phyloP scores from a whole-genome alignment of 2,888 invertebrate genomes.

The Electrophaes corylata region DNA sequence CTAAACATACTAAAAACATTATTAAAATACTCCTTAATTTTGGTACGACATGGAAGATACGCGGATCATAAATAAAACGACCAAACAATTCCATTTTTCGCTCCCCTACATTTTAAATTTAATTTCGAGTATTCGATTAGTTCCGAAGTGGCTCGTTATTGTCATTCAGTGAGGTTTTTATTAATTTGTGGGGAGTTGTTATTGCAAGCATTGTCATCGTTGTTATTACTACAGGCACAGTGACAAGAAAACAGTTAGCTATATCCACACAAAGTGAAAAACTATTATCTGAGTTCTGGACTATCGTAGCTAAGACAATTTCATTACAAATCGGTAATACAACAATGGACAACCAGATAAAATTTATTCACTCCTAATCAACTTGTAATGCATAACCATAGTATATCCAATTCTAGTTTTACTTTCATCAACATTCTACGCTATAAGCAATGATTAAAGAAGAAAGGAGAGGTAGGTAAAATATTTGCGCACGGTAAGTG shows the following conservation, averaged over 20 bases:
- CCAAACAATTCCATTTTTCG: conserved; percentile 38
- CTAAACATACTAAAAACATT: too few relatives aligned
- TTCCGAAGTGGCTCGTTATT: conserved; percentile 76
- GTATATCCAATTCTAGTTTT: too few relatives aligned
- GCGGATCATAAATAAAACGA: conserved; percentile 41
- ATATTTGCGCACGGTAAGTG: too few relatives aligned
- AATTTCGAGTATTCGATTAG: conserved; percentile 76
- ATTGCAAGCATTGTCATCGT: conserved; percentile 71
- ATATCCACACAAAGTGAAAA: not conserved
- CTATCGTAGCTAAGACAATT: too few relatives aligned
- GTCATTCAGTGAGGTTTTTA: conserved; percentile 80
- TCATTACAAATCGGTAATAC: too few relatives aligned
- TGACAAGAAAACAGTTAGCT: conserved; percentile 25
- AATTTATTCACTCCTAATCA: too few relatives aligned
- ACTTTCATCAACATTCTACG: too few relatives aligned
- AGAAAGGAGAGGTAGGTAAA: too few relatives aligned
- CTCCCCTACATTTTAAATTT: conserved; percentile 59
- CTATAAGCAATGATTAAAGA: too few relatives aligned
- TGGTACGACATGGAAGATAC: conserved; percentile 24
- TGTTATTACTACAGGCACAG: conserved; percentile 42
- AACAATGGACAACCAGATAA: too few relatives aligned
- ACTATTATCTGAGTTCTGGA: too few relatives aligned
- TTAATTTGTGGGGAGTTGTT: conserved; percentile 78
- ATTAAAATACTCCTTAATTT: not conserved
- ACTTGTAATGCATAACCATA: too few relatives aligned